Conservation (phyloP, 2,888 invertebrate genomes). For the Clistopyga incitator region DNA sequence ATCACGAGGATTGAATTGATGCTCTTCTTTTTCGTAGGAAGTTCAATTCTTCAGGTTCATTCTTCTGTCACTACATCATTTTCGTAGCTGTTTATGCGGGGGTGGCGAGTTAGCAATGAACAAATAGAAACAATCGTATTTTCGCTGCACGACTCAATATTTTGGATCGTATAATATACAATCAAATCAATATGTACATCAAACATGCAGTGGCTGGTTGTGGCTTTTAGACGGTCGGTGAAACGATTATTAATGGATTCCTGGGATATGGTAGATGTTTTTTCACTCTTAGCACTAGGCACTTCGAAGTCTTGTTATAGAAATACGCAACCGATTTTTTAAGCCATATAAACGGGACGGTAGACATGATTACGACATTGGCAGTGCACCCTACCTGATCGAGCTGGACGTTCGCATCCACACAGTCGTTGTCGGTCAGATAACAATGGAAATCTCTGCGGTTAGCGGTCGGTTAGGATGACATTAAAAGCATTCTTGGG, state of each 20-base stretch:
- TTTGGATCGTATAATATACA: no score
- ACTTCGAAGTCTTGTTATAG: background rate
- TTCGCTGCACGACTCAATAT: no score
- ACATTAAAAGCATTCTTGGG: background rate
- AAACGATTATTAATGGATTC: background rate
- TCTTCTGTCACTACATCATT: background rate
- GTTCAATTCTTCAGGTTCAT: background rate
- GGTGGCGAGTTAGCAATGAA: no score
- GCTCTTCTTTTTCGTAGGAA: background rate
- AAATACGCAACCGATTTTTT: background rate
- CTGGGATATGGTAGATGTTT: no score
- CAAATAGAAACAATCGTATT: no score
- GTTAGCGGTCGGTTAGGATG: background rate
- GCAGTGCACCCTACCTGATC: background rate
- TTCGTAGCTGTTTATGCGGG: background rate
- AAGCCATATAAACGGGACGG: background rate
- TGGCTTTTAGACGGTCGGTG: background rate
- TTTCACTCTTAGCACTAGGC: background rate
- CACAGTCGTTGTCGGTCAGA: background rate
- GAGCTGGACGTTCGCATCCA: background rate
- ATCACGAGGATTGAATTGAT: background rate
- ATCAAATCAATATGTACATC: no score
- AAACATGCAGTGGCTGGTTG: background rate
- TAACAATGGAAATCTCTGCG: constrained; percentile 2
- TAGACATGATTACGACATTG: background rate